These are phyloP conservation scores for Trialeurodes vaporariorum DNA, from an alignment of 1,140 invertebrate genomes.

Conservation along the genomic window DNA sequence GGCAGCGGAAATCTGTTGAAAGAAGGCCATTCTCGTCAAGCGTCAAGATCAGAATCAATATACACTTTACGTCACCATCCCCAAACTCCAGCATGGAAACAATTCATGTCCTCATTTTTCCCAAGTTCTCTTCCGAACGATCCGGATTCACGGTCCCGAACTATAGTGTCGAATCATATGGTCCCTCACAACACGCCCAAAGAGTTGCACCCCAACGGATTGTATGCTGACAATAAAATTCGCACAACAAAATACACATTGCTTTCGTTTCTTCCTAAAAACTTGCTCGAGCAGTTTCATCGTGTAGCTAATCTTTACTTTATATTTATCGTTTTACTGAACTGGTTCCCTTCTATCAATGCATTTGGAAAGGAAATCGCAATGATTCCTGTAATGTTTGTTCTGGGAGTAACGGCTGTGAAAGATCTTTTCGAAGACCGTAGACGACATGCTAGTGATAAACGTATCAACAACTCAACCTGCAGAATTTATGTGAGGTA, in stretches of 20 bases:
- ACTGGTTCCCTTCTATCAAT: conserved; percentile 87
- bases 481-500: conserved; percentile 84
- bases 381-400: conserved; percentile 88
- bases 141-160: conserved; percentile 33
- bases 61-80: conserved; percentile 67
- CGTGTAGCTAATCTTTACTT: conserved; percentile 97
- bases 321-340: conserved; percentile 88
- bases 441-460: conserved; percentile 75
- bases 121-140: conserved; percentile 37
- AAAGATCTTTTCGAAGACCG: conserved; percentile 97
- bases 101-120: conserved; percentile 46
- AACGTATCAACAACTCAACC: conserved; percentile 83
- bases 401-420: conserved; percentile 88
- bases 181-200: conserved; percentile 55
- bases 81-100: conserved; percentile 53
- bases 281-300: conserved; percentile 95
- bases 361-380: conserved; percentile 95
- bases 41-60: conserved; percentile 67
- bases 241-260: conserved; percentile 93
- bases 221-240: conserved; percentile 60
- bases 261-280: conserved; percentile 89
- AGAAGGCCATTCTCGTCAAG: conserved; percentile 43
- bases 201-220: conserved; percentile 74
- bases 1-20: conserved; percentile 35
- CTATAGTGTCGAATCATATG: conserved; percentile 67